Conservation (phyloP, 37 sponge, comb jelly and placozoan genomes). For the Crambe crambe region DNA sequence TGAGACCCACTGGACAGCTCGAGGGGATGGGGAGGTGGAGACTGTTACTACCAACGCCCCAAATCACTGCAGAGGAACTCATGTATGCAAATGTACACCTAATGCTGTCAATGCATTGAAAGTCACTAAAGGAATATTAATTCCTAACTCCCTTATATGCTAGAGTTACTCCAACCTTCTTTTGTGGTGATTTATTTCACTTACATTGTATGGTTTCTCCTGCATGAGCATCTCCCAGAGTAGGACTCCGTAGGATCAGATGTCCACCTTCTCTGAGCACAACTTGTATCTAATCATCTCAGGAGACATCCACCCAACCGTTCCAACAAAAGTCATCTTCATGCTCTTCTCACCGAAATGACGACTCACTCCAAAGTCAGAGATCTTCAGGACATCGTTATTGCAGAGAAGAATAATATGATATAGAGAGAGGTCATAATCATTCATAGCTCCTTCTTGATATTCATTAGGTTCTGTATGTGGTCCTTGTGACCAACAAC, state of each 20-base stretch:
- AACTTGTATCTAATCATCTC: conserved; percentile 79
- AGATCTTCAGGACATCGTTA: conserved; percentile 70
- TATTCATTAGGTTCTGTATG: too few relatives aligned
- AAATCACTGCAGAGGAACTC: conserved; percentile 72
- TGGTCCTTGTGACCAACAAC: too few relatives aligned
- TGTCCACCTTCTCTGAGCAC: conserved; percentile 88
- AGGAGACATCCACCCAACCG: conserved; percentile 92
- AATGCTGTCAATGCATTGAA: too few relatives aligned
- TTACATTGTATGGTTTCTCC: conserved; percentile 81
- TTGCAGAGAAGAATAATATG: conserved; percentile 68
- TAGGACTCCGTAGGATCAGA: conserved; percentile 88
- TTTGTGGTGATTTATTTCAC: too few relatives aligned
- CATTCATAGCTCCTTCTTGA: too few relatives aligned
- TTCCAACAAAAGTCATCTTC: conserved; percentile 85
- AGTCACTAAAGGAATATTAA: background rate
- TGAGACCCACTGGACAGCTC: conserved; percentile 74
- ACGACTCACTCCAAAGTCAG: conserved; percentile 85
- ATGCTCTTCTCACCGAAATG: conserved; percentile 76
- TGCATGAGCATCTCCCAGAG: conserved; percentile 85
- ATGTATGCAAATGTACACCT: too few relatives aligned
- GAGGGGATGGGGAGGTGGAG: conserved; percentile 80
- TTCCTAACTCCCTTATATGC: background rate
- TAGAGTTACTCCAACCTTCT: too few relatives aligned
- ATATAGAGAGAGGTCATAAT: background rate
- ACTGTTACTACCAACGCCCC: conserved; percentile 78